Evolutionary conservation across 2,888 invertebrate species (phyloP), one percentile per base, ranked within the genome.

Genomic region (Copidosoma aretas): DNA sequence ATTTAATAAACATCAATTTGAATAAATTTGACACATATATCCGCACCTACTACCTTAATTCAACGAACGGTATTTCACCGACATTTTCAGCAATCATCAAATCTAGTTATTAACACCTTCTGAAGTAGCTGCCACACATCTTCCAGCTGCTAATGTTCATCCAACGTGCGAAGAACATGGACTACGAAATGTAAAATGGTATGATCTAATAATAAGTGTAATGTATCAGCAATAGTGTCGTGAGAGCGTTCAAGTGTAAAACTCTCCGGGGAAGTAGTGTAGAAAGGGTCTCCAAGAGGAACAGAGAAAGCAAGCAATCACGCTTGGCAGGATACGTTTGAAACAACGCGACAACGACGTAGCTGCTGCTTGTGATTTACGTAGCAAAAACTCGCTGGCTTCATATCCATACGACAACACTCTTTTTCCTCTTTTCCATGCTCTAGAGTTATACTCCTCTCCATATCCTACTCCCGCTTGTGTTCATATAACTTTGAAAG

Each of bases 371-470:
- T 32, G 77, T 80, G 79, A 81, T 81, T 80, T 79, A 81, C 75
- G 77, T 73, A 72, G 77, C 76, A 78, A 81, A 77, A 82, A 80
- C 78, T 80, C 80, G 74, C 74, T 77, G 76, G 77, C 78, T 80
- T 80, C 19, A n/a, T 81, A 81, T 81, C 80, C 80, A 80, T 81
- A 78, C 75, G 77, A 32, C 32, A 32, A 32, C 32, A 8, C 32
- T 32, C 32, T 8, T 32, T 8, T 68, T 71, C 54, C 21, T 24
- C 73, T 71, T 75, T 76, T 78, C 78, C 76, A 75, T 78, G 77
- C 78, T 75, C 77, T 78, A 74, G 68, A 64, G 68, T 52, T 8
- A n/a, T n/a, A n/a, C n/a, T n/a, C n/a, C n/a, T n/a, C n/a, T n/a
- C n/a, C 25, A 1, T 49, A 14, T 24, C 4, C 15, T 10, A 5